Base-by-base conservation (phyloP, 2,113 vertebrate species). In the Rattus rattus region DNA sequence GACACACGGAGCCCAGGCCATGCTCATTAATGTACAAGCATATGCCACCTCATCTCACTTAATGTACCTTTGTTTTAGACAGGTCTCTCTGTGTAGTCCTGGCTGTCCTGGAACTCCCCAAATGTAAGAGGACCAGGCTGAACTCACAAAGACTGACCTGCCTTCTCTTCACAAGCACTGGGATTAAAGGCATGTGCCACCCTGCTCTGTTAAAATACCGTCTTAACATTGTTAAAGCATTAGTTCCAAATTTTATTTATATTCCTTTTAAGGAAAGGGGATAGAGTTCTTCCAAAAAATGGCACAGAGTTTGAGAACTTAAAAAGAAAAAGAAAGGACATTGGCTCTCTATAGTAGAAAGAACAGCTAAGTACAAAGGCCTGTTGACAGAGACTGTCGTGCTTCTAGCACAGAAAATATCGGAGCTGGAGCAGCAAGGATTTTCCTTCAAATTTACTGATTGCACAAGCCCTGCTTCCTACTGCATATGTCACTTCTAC, bases 201-300 rank as follows among this genome's bases (percentile, higher is more conserved):
- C n/a, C 39, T 75, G 39, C 22, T 75, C 73, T 28, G 43, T 49
- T 76, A 7, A 49, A 49, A 76, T 14, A 24, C 24, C 26, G 47
- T 76, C 65, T 93, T 69, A 94, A 86, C 26, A 20, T 30, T 63
- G 16, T 43, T 92, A 94, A 85, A 43, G 73, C 61, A 39, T 77
- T 70, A 73, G 39, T 93, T 92, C 11, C 7, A 36, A 76, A 94
- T 54, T 59, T 11, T 75, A 84, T 73, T 67, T 17, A 47, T 30
- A 77, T 80, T 95, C 17, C 56, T 77, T 91, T 93, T 96, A 59
- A 9, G 39, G 54, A 91, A 43, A 92, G 16, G 20, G 56, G 14
- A 80, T 54, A 47, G 81, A 10, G 36, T 59, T 24, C 49, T 91
- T 90, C 92, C 75, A 7, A 39, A 88, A 88, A 14, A 86, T 30